A percentile compares a stretch with the other conserved stretches of the same genome.
Evolutionary conservation across 2,113 vertebrate species (phyloP).

Genomic region (Lucifuga dentata): DNA sequence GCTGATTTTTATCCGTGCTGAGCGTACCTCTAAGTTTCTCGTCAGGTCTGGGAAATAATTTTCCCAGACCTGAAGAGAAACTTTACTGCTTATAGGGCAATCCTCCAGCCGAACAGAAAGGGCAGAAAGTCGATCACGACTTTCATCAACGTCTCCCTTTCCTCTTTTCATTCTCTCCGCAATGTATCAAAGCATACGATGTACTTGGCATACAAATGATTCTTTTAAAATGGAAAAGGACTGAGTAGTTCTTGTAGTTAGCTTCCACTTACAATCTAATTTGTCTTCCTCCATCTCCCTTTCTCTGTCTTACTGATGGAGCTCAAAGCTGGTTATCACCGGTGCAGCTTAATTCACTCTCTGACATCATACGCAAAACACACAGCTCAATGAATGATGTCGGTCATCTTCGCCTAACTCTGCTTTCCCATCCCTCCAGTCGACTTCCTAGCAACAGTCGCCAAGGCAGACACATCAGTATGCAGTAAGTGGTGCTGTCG

Average conservation of each 20-base stretch:
- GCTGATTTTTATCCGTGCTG: too few relatives aligned
- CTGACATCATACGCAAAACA: slow-evolving; percentile 15
- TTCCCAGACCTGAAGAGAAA: too few relatives aligned
- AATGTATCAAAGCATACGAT: not conserved
- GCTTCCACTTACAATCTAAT: too few relatives aligned
- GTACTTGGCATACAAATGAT: not conserved
- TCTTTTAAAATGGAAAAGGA: not conserved
- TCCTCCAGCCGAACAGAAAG: not conserved
- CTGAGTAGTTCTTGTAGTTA: too few relatives aligned
- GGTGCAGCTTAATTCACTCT: not conserved
- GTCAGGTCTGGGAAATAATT: too few relatives aligned
- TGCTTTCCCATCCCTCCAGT: not conserved
- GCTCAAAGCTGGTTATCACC: slow-evolving; percentile 3
- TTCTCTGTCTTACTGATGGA: not conserved
- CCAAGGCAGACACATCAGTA: slow-evolving; percentile 57
- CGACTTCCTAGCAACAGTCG: slow-evolving; percentile 68
- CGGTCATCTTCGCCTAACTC: slow-evolving; percentile 20
- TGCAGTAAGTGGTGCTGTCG: slow-evolving; percentile 27
- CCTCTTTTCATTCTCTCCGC: not conserved
- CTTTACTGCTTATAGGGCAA: too few relatives aligned
- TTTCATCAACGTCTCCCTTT: not conserved
- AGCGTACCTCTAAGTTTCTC: too few relatives aligned
- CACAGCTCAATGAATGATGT: slow-evolving; percentile 20
- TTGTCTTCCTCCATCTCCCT: not conserved
- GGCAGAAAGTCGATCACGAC: not conserved